Evolutionary conservation across 2,888 invertebrate genomes (phyloP).

Genomic region (Ctenicera cuprea): DNA sequence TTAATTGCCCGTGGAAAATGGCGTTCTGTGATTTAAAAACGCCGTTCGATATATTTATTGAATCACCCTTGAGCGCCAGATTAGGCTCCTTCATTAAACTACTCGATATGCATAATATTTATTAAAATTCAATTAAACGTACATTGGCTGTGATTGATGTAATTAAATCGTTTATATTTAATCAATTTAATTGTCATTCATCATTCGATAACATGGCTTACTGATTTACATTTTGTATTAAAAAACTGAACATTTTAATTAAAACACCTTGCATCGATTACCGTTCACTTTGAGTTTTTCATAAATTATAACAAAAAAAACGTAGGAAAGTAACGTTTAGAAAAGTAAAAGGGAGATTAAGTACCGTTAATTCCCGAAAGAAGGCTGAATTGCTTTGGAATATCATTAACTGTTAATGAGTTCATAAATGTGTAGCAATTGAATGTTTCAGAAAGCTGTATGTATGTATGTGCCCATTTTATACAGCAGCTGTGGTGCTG

Average conservation of each 20-base stretch:
- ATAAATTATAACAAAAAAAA: constrained; percentile 19
- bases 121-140: constrained; percentile 30
- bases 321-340: too few relatives aligned
- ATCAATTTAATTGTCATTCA: constrained; percentile 29
- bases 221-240: constrained; percentile 20
- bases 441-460: too few relatives aligned
- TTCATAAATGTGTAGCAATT: too few relatives aligned
- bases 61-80: constrained; percentile 19
- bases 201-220: constrained; percentile 22
- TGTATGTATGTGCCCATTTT: too few relatives aligned
- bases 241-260: constrained; percentile 23
- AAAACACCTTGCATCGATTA: constrained; percentile 18
- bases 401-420: too few relatives aligned
- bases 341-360: too few relatives aligned
- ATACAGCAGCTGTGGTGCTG: too few relatives aligned
- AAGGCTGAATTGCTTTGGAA: too few relatives aligned
- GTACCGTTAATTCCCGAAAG: too few relatives aligned
- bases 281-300: constrained; percentile 20
- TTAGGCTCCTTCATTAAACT: constrained; percentile 20
- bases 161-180: constrained; percentile 31
- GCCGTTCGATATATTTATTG: constrained; percentile 1
- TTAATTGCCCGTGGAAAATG: not conserved
- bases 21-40: not conserved
- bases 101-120: constrained; percentile 8
- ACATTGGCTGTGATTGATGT: constrained; percentile 29